Conservation (phyloP, 2,113 vertebrate species). For the Theristicus caerulescens region DNA sequence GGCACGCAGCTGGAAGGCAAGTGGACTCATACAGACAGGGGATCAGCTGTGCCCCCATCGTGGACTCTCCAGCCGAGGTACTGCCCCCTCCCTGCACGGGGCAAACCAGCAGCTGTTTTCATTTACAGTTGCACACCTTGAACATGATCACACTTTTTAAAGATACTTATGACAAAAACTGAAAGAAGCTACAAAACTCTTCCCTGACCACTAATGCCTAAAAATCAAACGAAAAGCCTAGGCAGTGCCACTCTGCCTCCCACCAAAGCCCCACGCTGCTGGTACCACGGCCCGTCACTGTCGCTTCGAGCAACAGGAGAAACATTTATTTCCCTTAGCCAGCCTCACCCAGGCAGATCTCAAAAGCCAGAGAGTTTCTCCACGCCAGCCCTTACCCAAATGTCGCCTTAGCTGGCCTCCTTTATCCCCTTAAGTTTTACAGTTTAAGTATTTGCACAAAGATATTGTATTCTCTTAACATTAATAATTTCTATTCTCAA, state of each 20-base stretch:
- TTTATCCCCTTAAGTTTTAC: not conserved
- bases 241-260: not conserved
- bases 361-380: not conserved
- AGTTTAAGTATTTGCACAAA: not conserved
- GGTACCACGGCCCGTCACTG: accelerated
- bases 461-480: not conserved
- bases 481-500: not conserved
- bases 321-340: not conserved
- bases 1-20: not conserved
- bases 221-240: accelerated
- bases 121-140: not conserved
- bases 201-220: too few relatives aligned
- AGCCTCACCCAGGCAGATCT: not conserved
- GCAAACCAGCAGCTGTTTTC: not conserved
- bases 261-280: accelerated
- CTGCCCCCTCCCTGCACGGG: accelerated
- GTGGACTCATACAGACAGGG: not conserved
- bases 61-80: not conserved
- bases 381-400: not conserved
- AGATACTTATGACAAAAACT: not conserved
- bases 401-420: not conserved
- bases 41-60: not conserved
- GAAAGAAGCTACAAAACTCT: not conserved
- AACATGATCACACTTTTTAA: not conserved
- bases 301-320: not conserved